Conservation (phyloP, 2,888 invertebrate genomes). For the Euplagia quadripunctaria region DNA sequence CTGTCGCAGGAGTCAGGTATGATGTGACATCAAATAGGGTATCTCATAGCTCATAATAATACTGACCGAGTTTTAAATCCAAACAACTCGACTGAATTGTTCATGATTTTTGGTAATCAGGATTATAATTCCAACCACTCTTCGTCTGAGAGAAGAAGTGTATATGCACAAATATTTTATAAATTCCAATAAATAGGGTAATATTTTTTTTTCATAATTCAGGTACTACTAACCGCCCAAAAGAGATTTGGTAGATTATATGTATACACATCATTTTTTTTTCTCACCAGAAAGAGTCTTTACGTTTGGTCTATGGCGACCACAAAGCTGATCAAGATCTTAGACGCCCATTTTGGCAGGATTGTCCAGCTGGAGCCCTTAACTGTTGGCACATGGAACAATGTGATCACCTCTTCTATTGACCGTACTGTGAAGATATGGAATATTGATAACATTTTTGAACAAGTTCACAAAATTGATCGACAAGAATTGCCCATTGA, state of each 20-base stretch:
- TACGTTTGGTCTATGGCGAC: conserved; percentile 97
- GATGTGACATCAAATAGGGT: conserved; percentile 75
- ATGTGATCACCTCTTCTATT: conserved; percentile 98
- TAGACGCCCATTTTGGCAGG: conserved; percentile 98
- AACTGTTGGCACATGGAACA: conserved; percentile 96
- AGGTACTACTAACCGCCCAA: no score
- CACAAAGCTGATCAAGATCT: conserved; percentile 94
- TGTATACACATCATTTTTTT: neutral
- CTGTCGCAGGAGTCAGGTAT: conserved; percentile 97
- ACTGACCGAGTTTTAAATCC: neutral
- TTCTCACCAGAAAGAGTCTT: conserved; percentile 91
- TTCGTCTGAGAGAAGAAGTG: no score
- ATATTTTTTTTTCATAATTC: no score
- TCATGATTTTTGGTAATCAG: no score
- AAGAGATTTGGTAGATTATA: no score
- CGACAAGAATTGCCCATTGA: conserved; percentile 98
- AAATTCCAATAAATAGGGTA: no score
- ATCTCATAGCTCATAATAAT: neutral
- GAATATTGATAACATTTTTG: conserved; percentile 99
- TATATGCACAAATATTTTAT: no score
- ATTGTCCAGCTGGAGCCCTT: conserved; percentile 97
- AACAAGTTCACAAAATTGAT: conserved; percentile 98
- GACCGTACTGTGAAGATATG: conserved; percentile 99
- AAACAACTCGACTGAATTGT: no score
- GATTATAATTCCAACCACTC: no score